Evolutionary conservation across 2,797 vertebrate species (phyloP).

Genomic region (Acanthurus leucopareius): DNA sequence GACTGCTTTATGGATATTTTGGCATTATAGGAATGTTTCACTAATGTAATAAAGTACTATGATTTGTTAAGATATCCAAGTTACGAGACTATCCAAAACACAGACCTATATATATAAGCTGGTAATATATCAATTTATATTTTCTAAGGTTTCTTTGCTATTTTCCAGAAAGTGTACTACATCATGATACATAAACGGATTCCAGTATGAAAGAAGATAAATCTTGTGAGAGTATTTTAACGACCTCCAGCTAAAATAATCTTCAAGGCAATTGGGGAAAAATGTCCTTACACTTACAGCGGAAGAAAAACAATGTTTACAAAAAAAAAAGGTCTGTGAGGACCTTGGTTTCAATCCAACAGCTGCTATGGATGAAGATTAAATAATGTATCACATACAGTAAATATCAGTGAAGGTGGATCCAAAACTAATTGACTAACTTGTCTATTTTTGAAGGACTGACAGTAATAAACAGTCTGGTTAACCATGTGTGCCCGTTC

Average conservation of each 20-base stretch:
- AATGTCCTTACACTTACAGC: neutral
- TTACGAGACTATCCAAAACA: too few species aligned
- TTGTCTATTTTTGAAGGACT: neutral
- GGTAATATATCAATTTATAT: neutral
- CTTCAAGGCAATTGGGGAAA: neutral
- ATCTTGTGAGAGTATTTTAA: neutral
- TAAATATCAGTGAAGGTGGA: neutral
- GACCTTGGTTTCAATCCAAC: neutral
- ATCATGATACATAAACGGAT: neutral
- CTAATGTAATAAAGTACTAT: neutral
- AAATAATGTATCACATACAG: neutral
- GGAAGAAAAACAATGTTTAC: neutral
- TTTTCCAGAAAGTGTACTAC: neutral
- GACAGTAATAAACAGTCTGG: constrained; percentile 9
- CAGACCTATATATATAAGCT: too few species aligned
- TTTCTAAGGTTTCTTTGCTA: neutral
- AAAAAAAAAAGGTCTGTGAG: neutral
- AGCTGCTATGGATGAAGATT: neutral
- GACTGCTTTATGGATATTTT: neutral
- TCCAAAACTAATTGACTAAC: neutral
- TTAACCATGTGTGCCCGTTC: neutral
- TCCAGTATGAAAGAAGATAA: neutral
- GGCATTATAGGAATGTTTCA: neutral
- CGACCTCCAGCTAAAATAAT: neutral
- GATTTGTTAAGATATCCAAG: neutral